Conservation (phyloP, 2,113 vertebrate species). For the Malurus alboscapulatus region DNA sequence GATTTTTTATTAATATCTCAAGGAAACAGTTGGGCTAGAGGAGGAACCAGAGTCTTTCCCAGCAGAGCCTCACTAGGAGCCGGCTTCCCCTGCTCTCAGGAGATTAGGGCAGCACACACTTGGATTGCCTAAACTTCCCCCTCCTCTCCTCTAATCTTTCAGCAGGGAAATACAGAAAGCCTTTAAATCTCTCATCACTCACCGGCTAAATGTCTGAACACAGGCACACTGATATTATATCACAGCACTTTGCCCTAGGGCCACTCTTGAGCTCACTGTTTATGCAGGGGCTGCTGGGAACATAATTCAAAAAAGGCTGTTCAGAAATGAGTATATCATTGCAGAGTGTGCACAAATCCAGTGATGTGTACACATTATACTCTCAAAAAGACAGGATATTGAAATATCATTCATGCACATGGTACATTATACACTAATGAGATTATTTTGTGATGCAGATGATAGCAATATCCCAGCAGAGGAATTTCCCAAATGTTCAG, state of each 20-base stretch:
- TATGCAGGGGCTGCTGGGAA: constrained; percentile 8
- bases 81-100: background rate
- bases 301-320: background rate
- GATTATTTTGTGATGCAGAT: background rate
- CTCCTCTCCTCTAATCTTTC: background rate
- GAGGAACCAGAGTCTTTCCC: background rate
- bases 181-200: background rate
- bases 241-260: background rate
- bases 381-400: background rate
- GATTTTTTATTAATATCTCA: background rate
- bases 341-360: background rate
- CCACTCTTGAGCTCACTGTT: background rate
- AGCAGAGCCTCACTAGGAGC: background rate
- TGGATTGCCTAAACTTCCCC: accelerated
- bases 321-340: background rate
- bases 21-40: background rate
- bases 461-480: background rate
- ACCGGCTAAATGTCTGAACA: background rate
- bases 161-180: background rate
- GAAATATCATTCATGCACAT: background rate
- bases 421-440: background rate
- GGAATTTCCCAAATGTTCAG: background rate
- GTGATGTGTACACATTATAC: background rate
- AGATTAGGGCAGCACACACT: background rate
- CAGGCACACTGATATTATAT: background rate